phyloP scores from a whole-genome alignment of 2,888 invertebrate species.

The Crepidodera aurea region DNA sequence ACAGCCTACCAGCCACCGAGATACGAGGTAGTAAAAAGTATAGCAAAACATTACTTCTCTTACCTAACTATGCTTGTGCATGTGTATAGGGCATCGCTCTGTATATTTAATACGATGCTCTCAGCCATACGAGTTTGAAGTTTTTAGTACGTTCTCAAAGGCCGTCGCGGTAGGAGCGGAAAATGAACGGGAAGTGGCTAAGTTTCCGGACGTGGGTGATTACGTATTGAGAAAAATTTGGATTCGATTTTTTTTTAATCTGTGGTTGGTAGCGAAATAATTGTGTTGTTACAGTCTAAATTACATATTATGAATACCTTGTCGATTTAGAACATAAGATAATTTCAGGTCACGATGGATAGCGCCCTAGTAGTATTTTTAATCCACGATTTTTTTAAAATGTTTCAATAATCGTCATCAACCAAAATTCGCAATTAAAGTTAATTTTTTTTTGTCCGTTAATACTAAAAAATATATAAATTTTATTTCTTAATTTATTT shows the following conservation, averaged over 20 bases:
- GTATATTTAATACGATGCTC: neutral
- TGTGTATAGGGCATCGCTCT: constrained; percentile 7
- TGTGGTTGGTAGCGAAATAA: neutral
- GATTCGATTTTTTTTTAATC: neutral
- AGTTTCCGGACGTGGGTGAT: neutral
- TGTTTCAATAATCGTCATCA: too few relatives aligned
- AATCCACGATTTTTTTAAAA: too few relatives aligned
- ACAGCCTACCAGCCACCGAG: neutral
- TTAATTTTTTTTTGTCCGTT: too few relatives aligned
- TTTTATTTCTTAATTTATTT: too few relatives aligned
- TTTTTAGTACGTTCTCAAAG: constrained; percentile 4
- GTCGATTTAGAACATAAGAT: too few relatives aligned
- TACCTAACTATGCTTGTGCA: neutral
- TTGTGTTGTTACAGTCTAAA: neutral
- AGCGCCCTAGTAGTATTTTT: too few relatives aligned
- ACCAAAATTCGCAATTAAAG: too few relatives aligned
- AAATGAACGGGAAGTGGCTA: neutral
- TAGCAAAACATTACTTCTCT: constrained; percentile 1
- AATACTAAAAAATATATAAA: too few relatives aligned
- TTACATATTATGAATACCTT: neutral
- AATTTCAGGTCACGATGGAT: too few relatives aligned
- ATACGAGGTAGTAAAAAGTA: neutral
- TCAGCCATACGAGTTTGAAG: neutral
- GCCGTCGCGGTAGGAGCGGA: neutral
- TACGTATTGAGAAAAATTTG: neutral